These are phyloP conservation scores for Poeciliopsis turrubarensis DNA, from an alignment of 2,113 vertebrate species.

Conservation along the genomic window DNA sequence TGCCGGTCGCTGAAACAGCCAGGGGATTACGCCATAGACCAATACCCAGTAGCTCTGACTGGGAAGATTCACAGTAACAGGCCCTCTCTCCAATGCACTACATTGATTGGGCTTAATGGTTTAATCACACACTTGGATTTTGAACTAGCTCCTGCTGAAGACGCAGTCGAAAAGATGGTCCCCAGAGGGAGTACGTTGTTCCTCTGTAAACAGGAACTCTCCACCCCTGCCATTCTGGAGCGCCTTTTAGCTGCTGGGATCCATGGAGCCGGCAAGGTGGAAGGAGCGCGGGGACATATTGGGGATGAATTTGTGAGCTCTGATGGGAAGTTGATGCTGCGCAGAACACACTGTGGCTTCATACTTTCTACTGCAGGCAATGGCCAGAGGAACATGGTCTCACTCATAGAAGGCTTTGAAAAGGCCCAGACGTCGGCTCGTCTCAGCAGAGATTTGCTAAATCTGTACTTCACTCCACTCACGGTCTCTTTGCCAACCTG, in stretches of 20 bases:
- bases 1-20: constrained; percentile 66
- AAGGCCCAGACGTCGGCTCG: constrained; percentile 71
- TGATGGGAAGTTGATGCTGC: constrained; percentile 79
- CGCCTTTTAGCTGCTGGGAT: constrained; percentile 75
- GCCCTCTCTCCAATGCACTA: constrained; percentile 69
- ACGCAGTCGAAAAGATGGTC: constrained; percentile 74
- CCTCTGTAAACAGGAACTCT: constrained; percentile 81
- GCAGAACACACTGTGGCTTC: constrained; percentile 78
- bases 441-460: constrained; percentile 74
- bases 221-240: constrained; percentile 80
- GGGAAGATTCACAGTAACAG: constrained; percentile 39
- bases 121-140: constrained; percentile 77
- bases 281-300: constrained; percentile 74
- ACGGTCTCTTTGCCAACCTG: constrained; percentile 52
- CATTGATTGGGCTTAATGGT: constrained; percentile 72
- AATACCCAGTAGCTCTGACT: constrained; percentile 71
- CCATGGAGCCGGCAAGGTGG: constrained; percentile 78
- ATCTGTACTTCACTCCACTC: constrained; percentile 76
- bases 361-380: constrained; percentile 78
- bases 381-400: constrained; percentile 61
- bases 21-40: constrained; percentile 74
- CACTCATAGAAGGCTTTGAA: constrained; percentile 73
- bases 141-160: constrained; percentile 60
- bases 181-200: constrained; percentile 74
- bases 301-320: constrained; percentile 83